These are phyloP conservation scores for Synanthedon vespiformis DNA, from an alignment of 2,888 invertebrate species.

Conservation along the genomic window DNA sequence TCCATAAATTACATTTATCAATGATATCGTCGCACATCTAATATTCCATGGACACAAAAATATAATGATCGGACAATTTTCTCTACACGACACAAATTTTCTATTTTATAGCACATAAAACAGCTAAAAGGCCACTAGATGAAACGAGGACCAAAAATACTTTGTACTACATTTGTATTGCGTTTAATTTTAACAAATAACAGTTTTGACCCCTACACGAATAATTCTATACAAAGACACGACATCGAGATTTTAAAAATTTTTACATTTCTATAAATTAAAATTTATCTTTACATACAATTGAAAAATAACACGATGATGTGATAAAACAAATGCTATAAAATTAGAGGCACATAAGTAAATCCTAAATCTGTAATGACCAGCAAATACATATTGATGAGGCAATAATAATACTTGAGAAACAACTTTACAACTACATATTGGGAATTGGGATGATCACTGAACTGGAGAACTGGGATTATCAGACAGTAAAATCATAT, in stretches of 20 bases:
- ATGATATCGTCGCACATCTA: slow-evolving; percentile 18
- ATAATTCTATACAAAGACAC: slow-evolving; percentile 34
- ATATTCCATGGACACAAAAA: slow-evolving; percentile 23
- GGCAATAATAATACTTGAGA: slow-evolving; percentile 6
- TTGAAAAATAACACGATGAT: too few species aligned
- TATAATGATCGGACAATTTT: slow-evolving; percentile 12
- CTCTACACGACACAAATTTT: neutral
- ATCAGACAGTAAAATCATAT: too few species aligned
- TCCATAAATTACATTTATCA: slow-evolving; percentile 29
- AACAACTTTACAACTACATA: slow-evolving; percentile 1
- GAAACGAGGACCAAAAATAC: neutral
- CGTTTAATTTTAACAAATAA: neutral
- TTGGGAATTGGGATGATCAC: neutral
- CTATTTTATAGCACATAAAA: slow-evolving; percentile 15
- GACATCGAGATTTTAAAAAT: slow-evolving; percentile 45
- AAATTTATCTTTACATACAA: neutral
- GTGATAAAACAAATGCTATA: too few species aligned
- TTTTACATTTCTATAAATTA: slow-evolving; percentile 13
- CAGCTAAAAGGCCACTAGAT: slow-evolving; percentile 29
- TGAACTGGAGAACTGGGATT: neutral
- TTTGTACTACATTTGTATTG: neutral
- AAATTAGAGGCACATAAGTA: too few species aligned
- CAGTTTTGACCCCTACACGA: slow-evolving; percentile 12
- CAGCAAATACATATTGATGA: slow-evolving; percentile 15
- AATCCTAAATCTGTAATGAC: slow-evolving; percentile 2